Conservation (phyloP, 2,113 vertebrate species). For the Mus pahari region DNA sequence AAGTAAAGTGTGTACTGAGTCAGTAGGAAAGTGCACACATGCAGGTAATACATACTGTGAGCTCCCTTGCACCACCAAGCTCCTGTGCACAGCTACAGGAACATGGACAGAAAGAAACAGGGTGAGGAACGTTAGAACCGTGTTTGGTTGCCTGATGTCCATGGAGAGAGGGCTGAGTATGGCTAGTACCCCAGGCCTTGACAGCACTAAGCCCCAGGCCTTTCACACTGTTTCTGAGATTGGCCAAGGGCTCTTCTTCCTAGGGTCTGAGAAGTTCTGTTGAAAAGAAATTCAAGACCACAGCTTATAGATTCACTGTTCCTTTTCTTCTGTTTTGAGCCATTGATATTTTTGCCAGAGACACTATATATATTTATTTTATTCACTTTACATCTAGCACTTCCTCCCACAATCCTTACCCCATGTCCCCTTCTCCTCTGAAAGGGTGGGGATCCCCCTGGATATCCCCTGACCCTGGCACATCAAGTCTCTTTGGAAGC, state of each 20-base stretch:
- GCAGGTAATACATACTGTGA: not conserved
- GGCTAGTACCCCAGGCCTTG: no score
- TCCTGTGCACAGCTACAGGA: not conserved
- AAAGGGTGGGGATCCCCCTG: no score
- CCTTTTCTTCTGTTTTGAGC: constrained; percentile 7
- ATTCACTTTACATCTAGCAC: no score
- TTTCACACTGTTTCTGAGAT: constrained; percentile 50
- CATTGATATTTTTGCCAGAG: not conserved
- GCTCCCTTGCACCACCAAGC: no score
- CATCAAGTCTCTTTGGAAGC: no score
- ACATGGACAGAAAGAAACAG: no score
- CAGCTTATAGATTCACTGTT: not conserved
- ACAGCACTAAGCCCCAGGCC: not conserved
- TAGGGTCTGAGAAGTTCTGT: not conserved
- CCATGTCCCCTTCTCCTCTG: no score
- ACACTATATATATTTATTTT: not conserved
- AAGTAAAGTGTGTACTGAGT: not conserved
- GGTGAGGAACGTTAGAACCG: not conserved
- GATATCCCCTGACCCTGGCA: no score
- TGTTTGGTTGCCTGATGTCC: no score
- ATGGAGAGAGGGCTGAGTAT: not conserved
- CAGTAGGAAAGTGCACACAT: not conserved
- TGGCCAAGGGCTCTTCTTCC: constrained; percentile 57
- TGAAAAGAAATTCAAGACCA: not conserved
- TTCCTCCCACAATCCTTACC: no score